Conservation (phyloP, 2,888 invertebrate species). For the Neoitamus cyanurus region DNA sequence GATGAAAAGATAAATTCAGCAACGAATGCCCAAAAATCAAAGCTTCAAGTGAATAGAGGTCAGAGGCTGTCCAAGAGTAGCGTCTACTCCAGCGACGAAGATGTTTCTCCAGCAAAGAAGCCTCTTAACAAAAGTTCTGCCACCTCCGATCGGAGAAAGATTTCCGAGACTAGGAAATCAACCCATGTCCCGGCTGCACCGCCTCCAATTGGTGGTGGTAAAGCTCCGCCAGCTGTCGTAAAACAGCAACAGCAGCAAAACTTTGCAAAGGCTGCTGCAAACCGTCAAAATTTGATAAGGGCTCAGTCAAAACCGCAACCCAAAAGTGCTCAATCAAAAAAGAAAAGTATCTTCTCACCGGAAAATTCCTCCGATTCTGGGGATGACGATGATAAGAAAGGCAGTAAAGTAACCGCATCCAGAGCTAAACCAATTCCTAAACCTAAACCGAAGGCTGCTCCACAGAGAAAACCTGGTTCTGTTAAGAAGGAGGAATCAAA, state of each 20-base stretch:
- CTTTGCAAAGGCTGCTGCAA: conserved; percentile 52
- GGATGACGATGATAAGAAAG: conserved; percentile 64
- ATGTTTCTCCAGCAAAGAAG: conserved; percentile 64
- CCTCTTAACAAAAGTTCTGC: conserved; percentile 54
- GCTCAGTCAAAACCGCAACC: conserved; percentile 2
- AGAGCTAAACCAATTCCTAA: conserved; percentile 64
- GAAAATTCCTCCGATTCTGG: conserved; percentile 78
- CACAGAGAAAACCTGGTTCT: conserved; percentile 60
- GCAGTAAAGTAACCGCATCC: conserved; percentile 61
- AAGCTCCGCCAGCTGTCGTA: conserved; percentile 62
- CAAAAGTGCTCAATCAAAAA: conserved; percentile 66
- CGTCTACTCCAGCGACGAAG: conserved; percentile 74
- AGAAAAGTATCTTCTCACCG: conserved; percentile 85
- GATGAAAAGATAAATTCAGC: conserved; percentile 56
- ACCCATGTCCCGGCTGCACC: conserved; percentile 54
- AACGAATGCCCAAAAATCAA: not conserved
- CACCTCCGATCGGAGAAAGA: conserved; percentile 60
- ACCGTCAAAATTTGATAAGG: conserved; percentile 23
- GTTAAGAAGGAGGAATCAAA: conserved; percentile 59
- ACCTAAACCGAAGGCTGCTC: conserved; percentile 56
- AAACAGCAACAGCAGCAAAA: conserved; percentile 60
- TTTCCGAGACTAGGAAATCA: conserved; percentile 64
- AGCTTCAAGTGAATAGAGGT: conserved; percentile 64
- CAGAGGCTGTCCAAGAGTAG: conserved; percentile 66
- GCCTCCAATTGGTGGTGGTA: conserved; percentile 63